A percentile compares a stretch with the other conserved stretches of the same genome.
Conservation (phyloP, 2,888 invertebrate species). For the Tryphoninae sp. region DNA sequence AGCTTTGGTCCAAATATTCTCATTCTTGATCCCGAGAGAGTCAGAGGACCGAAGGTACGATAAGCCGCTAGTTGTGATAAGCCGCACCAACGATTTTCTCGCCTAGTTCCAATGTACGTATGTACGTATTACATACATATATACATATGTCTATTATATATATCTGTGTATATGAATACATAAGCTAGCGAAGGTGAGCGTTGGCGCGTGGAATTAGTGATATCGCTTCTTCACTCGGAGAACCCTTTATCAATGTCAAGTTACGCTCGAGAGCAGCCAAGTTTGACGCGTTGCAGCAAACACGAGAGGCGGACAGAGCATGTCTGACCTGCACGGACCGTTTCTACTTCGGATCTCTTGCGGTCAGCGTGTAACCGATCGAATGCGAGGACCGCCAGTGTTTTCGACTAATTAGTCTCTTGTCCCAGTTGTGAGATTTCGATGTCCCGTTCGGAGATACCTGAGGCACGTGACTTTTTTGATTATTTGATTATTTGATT, state of each 20-base stretch:
- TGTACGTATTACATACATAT: neutral
- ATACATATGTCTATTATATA: neutral
- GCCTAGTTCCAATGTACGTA: neutral
- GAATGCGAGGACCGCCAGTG: neutral
- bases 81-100: conserved; percentile 37
- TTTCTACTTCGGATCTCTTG: conserved; percentile 4
- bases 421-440: neutral
- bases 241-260: conserved; percentile 57
- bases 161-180: neutral
- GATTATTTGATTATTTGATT: neutral
- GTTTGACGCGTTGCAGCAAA: conserved; percentile 43
- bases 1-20: conserved; percentile 20
- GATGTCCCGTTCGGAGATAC: neutral
- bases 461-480: neutral
- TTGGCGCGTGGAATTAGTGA: conserved; percentile 54
- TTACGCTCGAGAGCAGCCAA: conserved; percentile 35
- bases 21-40: conserved; percentile 6
- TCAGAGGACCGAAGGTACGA: conserved; percentile 29
- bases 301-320: neutral
- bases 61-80: conserved; percentile 39
- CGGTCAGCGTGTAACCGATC: conserved; percentile 15
- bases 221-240: conserved; percentile 41
- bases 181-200: conserved; percentile 18
- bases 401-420: conserved; percentile 2
- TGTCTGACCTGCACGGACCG: conserved; percentile 41